phyloP scores from a whole-genome alignment of 2,888 invertebrate genomes.

The Drosophila recens region DNA sequence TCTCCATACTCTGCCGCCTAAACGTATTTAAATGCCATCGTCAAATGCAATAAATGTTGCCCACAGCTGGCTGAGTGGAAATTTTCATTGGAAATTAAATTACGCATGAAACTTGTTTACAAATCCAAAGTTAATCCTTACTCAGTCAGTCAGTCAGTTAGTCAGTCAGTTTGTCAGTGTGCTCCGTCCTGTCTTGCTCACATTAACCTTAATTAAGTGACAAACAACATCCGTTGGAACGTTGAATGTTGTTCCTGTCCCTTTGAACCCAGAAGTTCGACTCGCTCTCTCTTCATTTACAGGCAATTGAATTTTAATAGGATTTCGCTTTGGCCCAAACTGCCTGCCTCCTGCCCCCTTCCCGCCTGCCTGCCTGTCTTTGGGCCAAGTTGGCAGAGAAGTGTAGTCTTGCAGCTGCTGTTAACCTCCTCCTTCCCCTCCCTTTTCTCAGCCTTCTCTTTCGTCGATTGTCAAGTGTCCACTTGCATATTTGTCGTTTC shows the following conservation, averaged over 20 bases:
- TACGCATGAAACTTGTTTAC: slow-evolving; percentile 78
- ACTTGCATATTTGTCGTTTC: slow-evolving; percentile 74
- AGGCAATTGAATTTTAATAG: slow-evolving; percentile 80
- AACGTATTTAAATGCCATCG: slow-evolving; percentile 28
- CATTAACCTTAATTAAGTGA: slow-evolving; percentile 81
- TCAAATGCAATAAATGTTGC: slow-evolving; percentile 61
- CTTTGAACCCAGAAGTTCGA: slow-evolving; percentile 32
- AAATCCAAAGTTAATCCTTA: slow-evolving; percentile 73
- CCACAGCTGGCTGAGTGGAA: slow-evolving; percentile 49
- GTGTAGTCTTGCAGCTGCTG: slow-evolving; percentile 28
- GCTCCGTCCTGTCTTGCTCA: slow-evolving; percentile 42
- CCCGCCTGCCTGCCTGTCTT: slow-evolving; percentile 7
- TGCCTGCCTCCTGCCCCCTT: not conserved
- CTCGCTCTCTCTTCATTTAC: slow-evolving; percentile 70
- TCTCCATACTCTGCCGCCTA: not conserved
- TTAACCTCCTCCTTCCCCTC: not conserved
- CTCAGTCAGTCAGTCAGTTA: slow-evolving; percentile 37
- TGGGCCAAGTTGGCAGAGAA: slow-evolving; percentile 16
- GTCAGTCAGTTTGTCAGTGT: slow-evolving; percentile 2
- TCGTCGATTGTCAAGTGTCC: slow-evolving; percentile 58
- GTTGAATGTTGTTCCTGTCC: slow-evolving; percentile 8
- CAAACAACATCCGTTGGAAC: slow-evolving; percentile 65
- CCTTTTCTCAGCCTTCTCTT: not conserved
- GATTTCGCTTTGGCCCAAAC: slow-evolving; percentile 56
- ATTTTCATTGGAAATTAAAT: slow-evolving; percentile 75